These are phyloP conservation scores for Eupelmus urozonus DNA, from an alignment of 2,888 invertebrate species.

Conservation along the genomic window DNA sequence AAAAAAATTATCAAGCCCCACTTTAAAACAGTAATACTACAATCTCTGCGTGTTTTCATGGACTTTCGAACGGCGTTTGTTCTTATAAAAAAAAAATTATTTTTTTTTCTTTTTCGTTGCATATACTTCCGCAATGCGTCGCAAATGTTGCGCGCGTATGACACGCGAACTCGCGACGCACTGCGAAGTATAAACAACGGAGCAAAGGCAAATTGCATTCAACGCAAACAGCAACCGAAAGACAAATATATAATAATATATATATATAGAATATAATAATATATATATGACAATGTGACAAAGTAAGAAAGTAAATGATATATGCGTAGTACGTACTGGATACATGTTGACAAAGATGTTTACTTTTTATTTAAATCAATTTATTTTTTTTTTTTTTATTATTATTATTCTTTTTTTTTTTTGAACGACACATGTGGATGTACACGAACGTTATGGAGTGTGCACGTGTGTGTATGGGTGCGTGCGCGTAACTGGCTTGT, in stretches of 20 bases:
- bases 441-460: slow-evolving; percentile 26
- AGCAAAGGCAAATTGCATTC: slow-evolving; percentile 63
- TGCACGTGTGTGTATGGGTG: slow-evolving; percentile 29
- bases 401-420: slow-evolving; percentile 19
- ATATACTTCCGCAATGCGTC: slow-evolving; percentile 47
- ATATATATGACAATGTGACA: slow-evolving; percentile 58
- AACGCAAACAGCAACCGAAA: slow-evolving; percentile 62
- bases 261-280: slow-evolving; percentile 58
- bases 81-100: slow-evolving; percentile 34
- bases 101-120: slow-evolving; percentile 68
- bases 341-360: slow-evolving; percentile 51
- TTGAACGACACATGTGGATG: slow-evolving; percentile 48
- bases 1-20: slow-evolving; percentile 11
- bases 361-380: slow-evolving; percentile 9
- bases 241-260: slow-evolving; percentile 63
- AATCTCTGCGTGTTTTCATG: slow-evolving; percentile 51
- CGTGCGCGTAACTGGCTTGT: slow-evolving; percentile 37
- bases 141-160: slow-evolving; percentile 31
- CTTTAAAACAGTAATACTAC: slow-evolving; percentile 6
- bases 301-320: slow-evolving; percentile 60
- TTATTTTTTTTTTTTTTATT: slow-evolving; percentile 1
- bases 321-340: slow-evolving; percentile 59
- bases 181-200: slow-evolving; percentile 47
- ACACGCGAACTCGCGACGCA: slow-evolving; percentile 31
- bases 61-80: slow-evolving; percentile 59